phyloP scores from a whole-genome alignment of 2,113 vertebrate genomes.

The Mugil cephalus region DNA sequence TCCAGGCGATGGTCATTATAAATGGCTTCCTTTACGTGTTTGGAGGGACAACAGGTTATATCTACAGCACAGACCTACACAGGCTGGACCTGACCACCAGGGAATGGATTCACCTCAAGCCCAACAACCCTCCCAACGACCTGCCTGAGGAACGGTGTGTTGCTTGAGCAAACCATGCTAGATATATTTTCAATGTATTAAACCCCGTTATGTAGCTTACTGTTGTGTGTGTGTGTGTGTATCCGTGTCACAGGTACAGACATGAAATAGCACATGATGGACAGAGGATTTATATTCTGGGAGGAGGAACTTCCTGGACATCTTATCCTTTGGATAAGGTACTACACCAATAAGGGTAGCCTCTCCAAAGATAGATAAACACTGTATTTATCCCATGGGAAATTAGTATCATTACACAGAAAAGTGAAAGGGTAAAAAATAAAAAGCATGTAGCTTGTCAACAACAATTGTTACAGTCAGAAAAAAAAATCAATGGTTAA shows the following conservation, averaged over 20 bases:
- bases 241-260: conserved; percentile 87
- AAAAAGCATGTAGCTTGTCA: too few relatives aligned
- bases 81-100: conserved; percentile 94
- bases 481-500: too few relatives aligned
- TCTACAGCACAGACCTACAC: conserved; percentile 98
- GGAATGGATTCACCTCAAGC: conserved; percentile 96
- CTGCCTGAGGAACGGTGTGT: conserved; percentile 93
- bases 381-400: too few relatives aligned
- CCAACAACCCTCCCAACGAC: conserved; percentile 93
- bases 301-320: conserved; percentile 98
- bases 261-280: conserved; percentile 98
- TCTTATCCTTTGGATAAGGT: conserved; percentile 98
- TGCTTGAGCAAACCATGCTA: background rate
- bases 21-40: conserved; percentile 97
- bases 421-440: too few relatives aligned
- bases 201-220: background rate
- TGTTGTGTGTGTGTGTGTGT: conserved; percentile 10
- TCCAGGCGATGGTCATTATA: conserved; percentile 98
- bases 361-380: background rate
- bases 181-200: background rate
- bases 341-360: conserved; percentile 4
- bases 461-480: too few relatives aligned
- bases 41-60: conserved; percentile 96
- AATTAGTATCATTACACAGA: too few relatives aligned
- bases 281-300: conserved; percentile 96